phyloP scores from a whole-genome alignment of 2,113 vertebrate genomes.

The Collichthys lucidus region DNA sequence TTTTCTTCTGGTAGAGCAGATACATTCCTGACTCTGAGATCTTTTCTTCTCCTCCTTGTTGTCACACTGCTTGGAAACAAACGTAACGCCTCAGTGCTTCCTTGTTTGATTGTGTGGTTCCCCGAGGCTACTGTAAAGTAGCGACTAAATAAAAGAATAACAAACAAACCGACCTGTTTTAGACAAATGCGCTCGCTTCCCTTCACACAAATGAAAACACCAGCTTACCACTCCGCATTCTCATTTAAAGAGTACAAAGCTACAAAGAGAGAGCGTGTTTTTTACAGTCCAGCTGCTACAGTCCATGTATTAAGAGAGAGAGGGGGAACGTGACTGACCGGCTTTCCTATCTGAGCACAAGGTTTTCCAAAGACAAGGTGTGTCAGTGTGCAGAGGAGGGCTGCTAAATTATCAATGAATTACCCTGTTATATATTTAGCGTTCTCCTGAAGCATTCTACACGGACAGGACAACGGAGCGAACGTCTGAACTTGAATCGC shows the following conservation, averaged over 20 bases:
- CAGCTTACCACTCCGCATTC: conserved; percentile 54
- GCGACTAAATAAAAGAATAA: conserved; percentile 39
- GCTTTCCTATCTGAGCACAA: conserved; percentile 53
- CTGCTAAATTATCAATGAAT: conserved; percentile 55
- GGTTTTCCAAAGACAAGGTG: conserved; percentile 60
- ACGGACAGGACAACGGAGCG: conserved; percentile 35
- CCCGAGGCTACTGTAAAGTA: conserved; percentile 29
- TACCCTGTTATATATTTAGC: conserved; percentile 57
- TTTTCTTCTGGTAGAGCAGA: conserved; percentile 2
- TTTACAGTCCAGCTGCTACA: conserved; percentile 41
- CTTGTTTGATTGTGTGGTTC: conserved; percentile 53
- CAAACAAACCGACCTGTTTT: conserved; percentile 19
- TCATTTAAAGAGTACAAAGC: conserved; percentile 21
- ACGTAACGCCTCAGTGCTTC: conserved; percentile 57
- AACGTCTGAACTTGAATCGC: conserved; percentile 57
- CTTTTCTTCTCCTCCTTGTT: conserved; percentile 16
- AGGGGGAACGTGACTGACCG: not conserved
- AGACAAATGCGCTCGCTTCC: conserved; percentile 32
- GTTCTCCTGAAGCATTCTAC: conserved; percentile 31
- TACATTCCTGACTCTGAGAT: conserved; percentile 8
- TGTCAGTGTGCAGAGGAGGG: conserved; percentile 27
- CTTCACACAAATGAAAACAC: conserved; percentile 60
- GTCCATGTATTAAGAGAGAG: conserved; percentile 6
- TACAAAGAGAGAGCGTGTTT: conserved; percentile 32
- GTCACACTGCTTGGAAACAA: conserved; percentile 37